Percentiles rank a stretch among this genome's conserved stretches.
Conservation (phyloP, 2,797 vertebrate species). For the Notolepis coatsorum region DNA sequence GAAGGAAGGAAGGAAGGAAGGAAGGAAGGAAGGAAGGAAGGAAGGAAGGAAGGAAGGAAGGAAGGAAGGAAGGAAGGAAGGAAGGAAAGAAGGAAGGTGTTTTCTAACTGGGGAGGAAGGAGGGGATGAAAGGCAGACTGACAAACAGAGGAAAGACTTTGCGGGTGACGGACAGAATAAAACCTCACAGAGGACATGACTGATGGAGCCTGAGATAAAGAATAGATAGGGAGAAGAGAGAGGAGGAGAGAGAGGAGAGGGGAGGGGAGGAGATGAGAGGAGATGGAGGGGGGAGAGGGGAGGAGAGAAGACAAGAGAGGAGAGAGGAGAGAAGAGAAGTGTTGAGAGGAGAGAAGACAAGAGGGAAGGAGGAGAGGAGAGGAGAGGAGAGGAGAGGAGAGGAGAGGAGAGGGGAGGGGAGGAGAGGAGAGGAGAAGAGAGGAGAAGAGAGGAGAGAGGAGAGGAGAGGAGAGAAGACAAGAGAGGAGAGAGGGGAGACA, state of each 20-base stretch:
- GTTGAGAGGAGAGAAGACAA: too few relatives aligned
- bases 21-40: background rate
- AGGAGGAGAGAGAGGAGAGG: background rate
- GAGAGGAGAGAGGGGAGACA: too few relatives aligned
- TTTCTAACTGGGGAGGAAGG: background rate
- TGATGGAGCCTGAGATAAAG: slow-evolving; percentile 1
- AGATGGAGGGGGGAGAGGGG: too few relatives aligned
- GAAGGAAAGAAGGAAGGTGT: background rate
- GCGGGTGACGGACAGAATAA: background rate
- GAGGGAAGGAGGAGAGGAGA: too few relatives aligned
- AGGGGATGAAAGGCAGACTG: background rate
- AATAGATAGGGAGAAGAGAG: background rate
- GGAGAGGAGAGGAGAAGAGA: background rate
- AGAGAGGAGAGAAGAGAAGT: too few relatives aligned
- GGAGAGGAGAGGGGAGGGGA: background rate
- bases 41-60: background rate
- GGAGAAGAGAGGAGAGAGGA: too few relatives aligned
- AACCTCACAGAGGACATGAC: background rate
- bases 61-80: background rate
- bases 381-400: background rate
- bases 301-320: too few relatives aligned
- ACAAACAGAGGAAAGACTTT: background rate
- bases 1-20: background rate
- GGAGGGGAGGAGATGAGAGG: background rate
- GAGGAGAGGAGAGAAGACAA: too few relatives aligned